These are phyloP conservation scores for Panthera uncia DNA, from an alignment of 2,113 vertebrate genomes.

Conservation along the genomic window DNA sequence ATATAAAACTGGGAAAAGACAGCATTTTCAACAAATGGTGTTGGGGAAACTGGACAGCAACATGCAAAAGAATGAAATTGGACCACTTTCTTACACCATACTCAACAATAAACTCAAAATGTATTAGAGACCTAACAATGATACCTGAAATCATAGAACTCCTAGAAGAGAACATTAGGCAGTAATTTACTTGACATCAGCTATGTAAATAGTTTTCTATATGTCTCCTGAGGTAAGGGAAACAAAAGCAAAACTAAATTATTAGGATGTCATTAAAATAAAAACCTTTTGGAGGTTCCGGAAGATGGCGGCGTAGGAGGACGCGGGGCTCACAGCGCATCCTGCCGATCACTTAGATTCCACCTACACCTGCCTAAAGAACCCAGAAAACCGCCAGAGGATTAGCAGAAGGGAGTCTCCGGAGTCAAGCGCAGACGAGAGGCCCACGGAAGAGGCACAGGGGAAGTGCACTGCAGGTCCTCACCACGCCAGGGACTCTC, in stretches of 20 bases:
- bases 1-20: neutral
- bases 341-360: too few species aligned
- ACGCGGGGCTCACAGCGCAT: accelerated
- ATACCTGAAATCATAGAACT: neutral
- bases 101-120: neutral
- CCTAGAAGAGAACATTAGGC: neutral
- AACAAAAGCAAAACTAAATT: neutral
- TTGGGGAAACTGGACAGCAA: neutral
- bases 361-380: too few species aligned
- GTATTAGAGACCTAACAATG: neutral
- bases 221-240: neutral
- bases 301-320: too few species aligned
- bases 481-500: too few species aligned
- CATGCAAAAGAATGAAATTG: neutral
- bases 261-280: neutral
- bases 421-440: too few species aligned
- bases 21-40: neutral
- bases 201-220: neutral
- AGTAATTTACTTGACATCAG: neutral
- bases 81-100: neutral
- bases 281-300: neutral
- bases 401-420: too few species aligned
- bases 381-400: too few species aligned
- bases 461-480: too few species aligned
- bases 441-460: too few species aligned